phyloP scores from a whole-genome alignment of 2,113 vertebrate species.

The Clinocottus analis region DNA sequence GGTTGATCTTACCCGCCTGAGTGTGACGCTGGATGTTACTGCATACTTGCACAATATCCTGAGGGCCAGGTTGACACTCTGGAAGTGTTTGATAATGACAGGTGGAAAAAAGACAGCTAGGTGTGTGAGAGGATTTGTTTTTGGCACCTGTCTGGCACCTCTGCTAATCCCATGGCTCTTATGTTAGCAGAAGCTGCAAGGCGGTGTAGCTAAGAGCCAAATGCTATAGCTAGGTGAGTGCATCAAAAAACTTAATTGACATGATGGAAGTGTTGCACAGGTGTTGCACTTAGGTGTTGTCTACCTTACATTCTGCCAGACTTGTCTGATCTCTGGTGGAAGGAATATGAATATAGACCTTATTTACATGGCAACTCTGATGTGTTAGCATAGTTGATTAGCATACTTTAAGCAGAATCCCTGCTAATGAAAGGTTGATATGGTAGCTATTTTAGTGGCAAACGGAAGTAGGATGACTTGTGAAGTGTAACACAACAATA shows the following conservation, averaged over 20 bases:
- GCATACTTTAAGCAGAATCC: constrained; percentile 1
- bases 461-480: background rate
- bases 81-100: constrained; percentile 68
- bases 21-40: background rate
- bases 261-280: constrained; percentile 54
- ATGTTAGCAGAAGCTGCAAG: constrained; percentile 55
- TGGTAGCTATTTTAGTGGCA: constrained; percentile 6
- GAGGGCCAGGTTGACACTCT: constrained; percentile 45
- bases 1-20: constrained; percentile 30
- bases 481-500: constrained; percentile 11
- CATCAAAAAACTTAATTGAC: constrained; percentile 30
- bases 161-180: constrained; percentile 57
- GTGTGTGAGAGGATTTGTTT: constrained; percentile 71
- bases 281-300: constrained; percentile 55
- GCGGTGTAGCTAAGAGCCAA: constrained; percentile 45
- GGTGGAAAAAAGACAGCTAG: constrained; percentile 52
- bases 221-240: constrained; percentile 53
- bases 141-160: constrained; percentile 74
- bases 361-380: constrained; percentile 46
- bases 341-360: constrained; percentile 29
- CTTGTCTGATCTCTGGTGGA: constrained; percentile 27
- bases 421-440: constrained; percentile 1
- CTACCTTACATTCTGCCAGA: constrained; percentile 34
- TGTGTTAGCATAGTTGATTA: constrained; percentile 45
- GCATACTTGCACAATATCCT: constrained; percentile 29